Base-by-base conservation (phyloP, 2,888 invertebrate species). In the Troilus luridus region DNA sequence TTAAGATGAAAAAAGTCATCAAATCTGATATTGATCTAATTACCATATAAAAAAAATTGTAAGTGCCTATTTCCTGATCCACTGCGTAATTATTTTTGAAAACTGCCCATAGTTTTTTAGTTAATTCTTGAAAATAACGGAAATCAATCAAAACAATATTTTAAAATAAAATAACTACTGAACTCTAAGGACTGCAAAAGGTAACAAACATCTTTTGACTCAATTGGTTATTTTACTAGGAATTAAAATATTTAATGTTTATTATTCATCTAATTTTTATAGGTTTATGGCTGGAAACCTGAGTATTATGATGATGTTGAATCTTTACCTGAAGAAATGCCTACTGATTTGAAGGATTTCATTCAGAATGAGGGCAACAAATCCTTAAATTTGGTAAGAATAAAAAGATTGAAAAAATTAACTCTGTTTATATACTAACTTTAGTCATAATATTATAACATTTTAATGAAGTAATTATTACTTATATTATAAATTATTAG, bases 261-360 rank as follows among this genome's bases (percentile, higher is more conserved):
- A 41, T 41, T n/a, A 24, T 41, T 1, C 41, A 64, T 27, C 24
- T 0, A 62, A 64, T 64, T 92, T 93, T 94, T 95, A 5, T 94
- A 98, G 98, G 98, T 98, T 93, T 98, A 96, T 95, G 97, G 97
- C 93, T 99, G 98, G 98, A 94, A 94, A 88, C 98, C 98, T 41
- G 95, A 96, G 90, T 96, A 96, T 89, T 98, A 96, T 95, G 96
- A 97, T 94, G 95, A 95, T 93, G 95, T 96, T 72, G 96, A 96
- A 92, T 95, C 95, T 92, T 95, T 97, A 92, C 98, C 98, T 0
- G 93, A 94, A 0, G 95, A 95, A 3, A 98, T 98, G 98, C 98
- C 98, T 0, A 93, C 94, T 0, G 95, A 95, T 90, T 94, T 98
- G 92, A 96, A 96, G 93, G 95, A 96, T 0, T 96, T 96, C 93